These are phyloP conservation scores for Lycocorax pyrrhopterus DNA, from an alignment of 2,113 vertebrate genomes.

Conservation along the genomic window DNA sequence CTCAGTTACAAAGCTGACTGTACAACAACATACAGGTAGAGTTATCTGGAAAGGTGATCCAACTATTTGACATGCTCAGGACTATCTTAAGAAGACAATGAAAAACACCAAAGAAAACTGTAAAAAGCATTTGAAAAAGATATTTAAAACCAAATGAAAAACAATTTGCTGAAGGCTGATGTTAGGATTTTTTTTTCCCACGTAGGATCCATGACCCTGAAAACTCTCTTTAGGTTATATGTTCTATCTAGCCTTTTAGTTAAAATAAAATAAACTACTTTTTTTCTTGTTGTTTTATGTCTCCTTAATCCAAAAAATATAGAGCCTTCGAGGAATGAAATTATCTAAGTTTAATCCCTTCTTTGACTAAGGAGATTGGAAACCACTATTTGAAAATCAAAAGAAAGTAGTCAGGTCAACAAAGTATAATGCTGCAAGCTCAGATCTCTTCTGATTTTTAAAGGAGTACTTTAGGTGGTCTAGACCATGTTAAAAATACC, in stretches of 20 bases:
- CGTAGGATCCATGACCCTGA: background rate
- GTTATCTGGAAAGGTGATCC: background rate
- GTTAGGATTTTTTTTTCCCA: background rate
- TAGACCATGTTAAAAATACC: background rate
- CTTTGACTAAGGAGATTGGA: background rate
- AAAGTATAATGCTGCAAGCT: background rate
- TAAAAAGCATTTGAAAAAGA: background rate
- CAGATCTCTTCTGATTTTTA: background rate
- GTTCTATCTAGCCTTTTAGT: background rate
- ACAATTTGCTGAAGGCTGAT: background rate
- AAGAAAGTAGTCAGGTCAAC: background rate
- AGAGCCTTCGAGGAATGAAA: background rate
- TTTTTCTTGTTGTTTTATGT: background rate
- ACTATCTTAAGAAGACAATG: background rate
- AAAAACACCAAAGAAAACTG: background rate
- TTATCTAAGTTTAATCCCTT: background rate
- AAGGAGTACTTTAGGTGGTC: background rate
- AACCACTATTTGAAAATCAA: background rate
- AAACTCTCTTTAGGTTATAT: background rate
- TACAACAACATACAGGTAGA: background rate
- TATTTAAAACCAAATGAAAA: background rate
- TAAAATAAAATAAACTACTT: background rate
- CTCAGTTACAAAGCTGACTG: background rate
- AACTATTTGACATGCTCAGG: background rate
- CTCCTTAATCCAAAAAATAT: background rate